Conservation (phyloP, 2,797 vertebrate species). For the Orientallactaga sibirica region DNA sequence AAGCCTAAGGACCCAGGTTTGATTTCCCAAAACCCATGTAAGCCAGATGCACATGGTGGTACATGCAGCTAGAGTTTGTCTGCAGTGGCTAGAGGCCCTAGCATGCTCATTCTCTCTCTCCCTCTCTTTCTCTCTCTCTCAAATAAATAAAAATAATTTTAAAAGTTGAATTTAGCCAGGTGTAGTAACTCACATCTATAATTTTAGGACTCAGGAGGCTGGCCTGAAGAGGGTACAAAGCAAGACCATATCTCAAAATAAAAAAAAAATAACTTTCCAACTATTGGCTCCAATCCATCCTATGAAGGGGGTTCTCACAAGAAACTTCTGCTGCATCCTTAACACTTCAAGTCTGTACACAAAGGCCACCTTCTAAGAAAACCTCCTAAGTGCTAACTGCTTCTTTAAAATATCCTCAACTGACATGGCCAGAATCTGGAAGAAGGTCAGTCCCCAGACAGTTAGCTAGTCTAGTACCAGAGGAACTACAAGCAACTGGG, state of each 20-base stretch:
- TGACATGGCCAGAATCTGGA: no score
- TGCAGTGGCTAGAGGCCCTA: no score
- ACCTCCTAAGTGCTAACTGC: neutral
- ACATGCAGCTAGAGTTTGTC: no score
- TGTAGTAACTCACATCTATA: neutral
- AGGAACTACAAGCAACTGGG: no score
- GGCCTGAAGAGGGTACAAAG: neutral
- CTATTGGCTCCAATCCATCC: constrained; percentile 28
- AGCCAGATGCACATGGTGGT: no score
- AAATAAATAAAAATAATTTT: no score
- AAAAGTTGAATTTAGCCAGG: neutral
- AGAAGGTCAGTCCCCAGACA: no score
- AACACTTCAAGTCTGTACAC: constrained; percentile 5
- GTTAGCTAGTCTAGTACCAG: no score
- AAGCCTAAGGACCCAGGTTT: no score
- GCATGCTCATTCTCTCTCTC: no score
- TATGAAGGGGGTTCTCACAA: neutral
- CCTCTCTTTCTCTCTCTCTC: no score
- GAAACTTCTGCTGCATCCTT: constrained; percentile 19
- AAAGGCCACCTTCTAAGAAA: constrained; percentile 10
- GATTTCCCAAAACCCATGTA: no score
- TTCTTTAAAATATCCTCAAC: constrained; percentile 58
- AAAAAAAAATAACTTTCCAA: constrained; percentile 17
- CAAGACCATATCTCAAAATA: neutral
- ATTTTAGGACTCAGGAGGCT: neutral